Conservation (phyloP, 2,797 vertebrate genomes). For the Triplophysa yarkandensis region DNA sequence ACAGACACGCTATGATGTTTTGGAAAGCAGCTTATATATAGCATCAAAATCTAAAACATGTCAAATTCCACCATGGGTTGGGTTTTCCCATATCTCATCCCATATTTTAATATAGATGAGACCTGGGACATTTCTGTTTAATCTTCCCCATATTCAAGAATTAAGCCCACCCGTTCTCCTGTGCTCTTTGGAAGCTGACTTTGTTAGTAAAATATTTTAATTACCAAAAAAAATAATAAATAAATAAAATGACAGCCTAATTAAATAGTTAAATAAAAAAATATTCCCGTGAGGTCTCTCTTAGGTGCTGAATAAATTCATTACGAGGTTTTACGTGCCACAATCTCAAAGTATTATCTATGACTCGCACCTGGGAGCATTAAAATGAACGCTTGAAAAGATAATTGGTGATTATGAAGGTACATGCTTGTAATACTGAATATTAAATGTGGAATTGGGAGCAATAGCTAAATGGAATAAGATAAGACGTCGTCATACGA, state of each 20-base stretch:
- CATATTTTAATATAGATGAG: slow-evolving; percentile 18
- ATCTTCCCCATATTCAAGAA: slow-evolving; percentile 10
- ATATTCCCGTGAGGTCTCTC: slow-evolving; percentile 28
- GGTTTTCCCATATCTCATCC: too few relatives aligned
- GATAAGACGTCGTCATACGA: slow-evolving; percentile 9
- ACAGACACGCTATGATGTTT: too few relatives aligned
- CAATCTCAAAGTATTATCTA: slow-evolving; percentile 38
- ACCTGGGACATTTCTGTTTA: slow-evolving; percentile 1
- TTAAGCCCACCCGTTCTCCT: background rate
- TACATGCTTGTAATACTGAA: slow-evolving; percentile 32
- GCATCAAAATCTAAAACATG: too few relatives aligned
- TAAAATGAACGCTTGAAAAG: slow-evolving; percentile 25
- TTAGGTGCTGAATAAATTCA: slow-evolving; percentile 24
- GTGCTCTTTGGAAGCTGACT: background rate
- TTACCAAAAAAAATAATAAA: background rate
- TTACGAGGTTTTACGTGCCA: slow-evolving; percentile 22
- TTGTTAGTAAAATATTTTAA: background rate
- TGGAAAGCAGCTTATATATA: too few relatives aligned
- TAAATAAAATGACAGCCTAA: slow-evolving; percentile 14
- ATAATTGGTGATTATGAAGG: slow-evolving; percentile 27
- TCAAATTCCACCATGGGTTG: too few relatives aligned
- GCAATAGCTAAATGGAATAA: slow-evolving; percentile 19
- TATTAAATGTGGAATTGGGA: slow-evolving; percentile 20
- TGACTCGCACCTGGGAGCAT: slow-evolving; percentile 26
- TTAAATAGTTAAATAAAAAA: slow-evolving; percentile 28